phyloP scores from a whole-genome alignment of 1,140 invertebrate species.

The Diprion similis region DNA sequence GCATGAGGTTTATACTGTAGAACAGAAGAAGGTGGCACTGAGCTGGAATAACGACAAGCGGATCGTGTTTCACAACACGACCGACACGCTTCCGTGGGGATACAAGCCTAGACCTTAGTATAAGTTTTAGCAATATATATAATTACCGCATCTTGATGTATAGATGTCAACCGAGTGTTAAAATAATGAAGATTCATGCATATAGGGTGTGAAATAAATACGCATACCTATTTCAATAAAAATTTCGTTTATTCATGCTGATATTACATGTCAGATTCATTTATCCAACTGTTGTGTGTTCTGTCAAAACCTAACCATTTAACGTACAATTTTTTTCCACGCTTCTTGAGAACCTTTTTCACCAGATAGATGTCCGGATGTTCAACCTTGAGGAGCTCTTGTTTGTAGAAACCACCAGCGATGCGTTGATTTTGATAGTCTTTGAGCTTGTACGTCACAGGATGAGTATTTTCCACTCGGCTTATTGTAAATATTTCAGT shows the following conservation, averaged over 20 bases:
- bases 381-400: slow-evolving; percentile 30
- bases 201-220: no score
- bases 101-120: no score
- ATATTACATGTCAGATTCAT: not conserved
- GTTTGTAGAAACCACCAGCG: slow-evolving; percentile 48
- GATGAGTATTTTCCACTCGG: slow-evolving; percentile 43
- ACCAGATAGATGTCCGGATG: slow-evolving; percentile 38
- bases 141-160: no score
- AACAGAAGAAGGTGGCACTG: not conserved
- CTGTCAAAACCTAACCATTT: slow-evolving; percentile 41
- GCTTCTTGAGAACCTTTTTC: slow-evolving; percentile 41
- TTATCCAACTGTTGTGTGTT: not conserved
- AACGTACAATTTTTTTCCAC: slow-evolving; percentile 41
- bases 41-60: not conserved
- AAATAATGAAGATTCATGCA: no score
- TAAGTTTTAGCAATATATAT: no score
- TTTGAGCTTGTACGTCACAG: slow-evolving; percentile 44
- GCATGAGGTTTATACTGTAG: not conserved
- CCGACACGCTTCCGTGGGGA: not conserved
- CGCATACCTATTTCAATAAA: no score
- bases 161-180: no score
- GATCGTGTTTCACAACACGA: not conserved
- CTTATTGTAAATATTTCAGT: slow-evolving; percentile 52
- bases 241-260: no score
- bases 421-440: slow-evolving; percentile 41